Base-by-base conservation (phyloP, 2,113 vertebrate species). In the Pseudolaguvia tuberculata region DNA sequence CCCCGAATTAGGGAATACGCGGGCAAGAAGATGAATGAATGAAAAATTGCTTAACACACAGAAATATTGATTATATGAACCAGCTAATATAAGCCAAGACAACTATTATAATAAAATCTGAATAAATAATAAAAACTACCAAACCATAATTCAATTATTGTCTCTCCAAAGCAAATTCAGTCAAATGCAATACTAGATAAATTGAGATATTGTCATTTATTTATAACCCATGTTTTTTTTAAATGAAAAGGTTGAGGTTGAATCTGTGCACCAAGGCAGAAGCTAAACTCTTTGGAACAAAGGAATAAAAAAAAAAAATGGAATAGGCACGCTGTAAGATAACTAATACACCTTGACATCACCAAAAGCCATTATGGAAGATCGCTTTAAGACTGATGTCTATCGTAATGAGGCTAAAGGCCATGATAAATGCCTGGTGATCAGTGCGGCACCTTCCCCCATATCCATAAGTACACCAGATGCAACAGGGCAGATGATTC, bases 351-450 rank as follows among this genome's bases (percentile, higher is more conserved):
- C 23, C 8, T 23, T 67, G 63, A 67, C 63, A 67, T 67, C 3
- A 50, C 31, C 27, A 67, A 23, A 50, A 55, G 65, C 53, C 48
- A 65, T 61, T 56, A 48, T 29, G 20, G 42, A 69, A 31, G 31
- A 73, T 39, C 63, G 59, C 48, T 61, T 50, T 59, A 56, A 77
- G 50, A 50, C 21, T 78, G 58, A 58, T 55, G 69, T 66, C 68
- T 62, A 50, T 74, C n/a, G 25, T 73, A 56, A 73, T 58, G 63
- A 75, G 56, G 66, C 67, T 55, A 77, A 53, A 63, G 69, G 53
- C 55, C 51, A 35, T 31, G 61, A 65, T 47, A 78, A 67, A 70
- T 72, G 73, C 56, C 57, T 62, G 48, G n/a, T 29, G 61, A 72
- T 75, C 63, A 25, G 59, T 10, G 25, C 66, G 55, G 50, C 61